Evolutionary conservation across 2,888 invertebrate species (phyloP).

Genomic region (Sarcophaga rosellei): DNA sequence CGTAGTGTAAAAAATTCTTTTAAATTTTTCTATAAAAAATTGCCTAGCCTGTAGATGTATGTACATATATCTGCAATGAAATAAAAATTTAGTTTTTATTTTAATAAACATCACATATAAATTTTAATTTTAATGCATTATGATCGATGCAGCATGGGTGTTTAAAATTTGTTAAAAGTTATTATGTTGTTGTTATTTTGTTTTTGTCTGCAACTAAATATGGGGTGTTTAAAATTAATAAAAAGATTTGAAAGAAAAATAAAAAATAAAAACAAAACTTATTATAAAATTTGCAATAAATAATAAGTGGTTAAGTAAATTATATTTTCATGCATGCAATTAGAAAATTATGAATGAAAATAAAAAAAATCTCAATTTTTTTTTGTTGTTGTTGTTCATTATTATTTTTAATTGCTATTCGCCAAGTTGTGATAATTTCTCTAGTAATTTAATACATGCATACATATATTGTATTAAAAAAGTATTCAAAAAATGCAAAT

Average conservation of each 20-base stretch:
- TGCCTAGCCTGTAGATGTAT: no score
- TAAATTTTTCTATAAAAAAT: no score
- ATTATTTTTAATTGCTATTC: constrained; percentile 30
- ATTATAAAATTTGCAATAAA: constrained; percentile 18
- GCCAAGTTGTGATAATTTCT: constrained; percentile 42
- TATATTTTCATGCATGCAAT: constrained; percentile 27
- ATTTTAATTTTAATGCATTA: neutral
- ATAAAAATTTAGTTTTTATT: neutral
- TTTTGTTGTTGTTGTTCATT: constrained; percentile 16
- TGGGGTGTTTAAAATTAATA: constrained; percentile 5
- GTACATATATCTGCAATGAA: neutral
- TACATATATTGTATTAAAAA: neutral
- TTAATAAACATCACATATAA: neutral
- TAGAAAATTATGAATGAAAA: constrained; percentile 25
- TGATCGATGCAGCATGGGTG: constrained; percentile 1
- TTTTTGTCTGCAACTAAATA: neutral
- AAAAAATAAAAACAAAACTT: neutral
- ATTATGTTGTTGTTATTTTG: neutral
- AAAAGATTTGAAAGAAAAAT: neutral
- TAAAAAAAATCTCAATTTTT: constrained; percentile 18
- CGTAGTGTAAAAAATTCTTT: no score
- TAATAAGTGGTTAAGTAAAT: constrained; percentile 24
- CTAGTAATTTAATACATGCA: constrained; percentile 22
- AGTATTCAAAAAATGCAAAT: constrained; percentile 8
- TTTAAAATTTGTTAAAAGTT: neutral